Evolutionary conservation across 1,140 invertebrate species (phyloP), one percentile per base, ranked within the genome.

Genomic region (Heliconius eleuchia): DNA sequence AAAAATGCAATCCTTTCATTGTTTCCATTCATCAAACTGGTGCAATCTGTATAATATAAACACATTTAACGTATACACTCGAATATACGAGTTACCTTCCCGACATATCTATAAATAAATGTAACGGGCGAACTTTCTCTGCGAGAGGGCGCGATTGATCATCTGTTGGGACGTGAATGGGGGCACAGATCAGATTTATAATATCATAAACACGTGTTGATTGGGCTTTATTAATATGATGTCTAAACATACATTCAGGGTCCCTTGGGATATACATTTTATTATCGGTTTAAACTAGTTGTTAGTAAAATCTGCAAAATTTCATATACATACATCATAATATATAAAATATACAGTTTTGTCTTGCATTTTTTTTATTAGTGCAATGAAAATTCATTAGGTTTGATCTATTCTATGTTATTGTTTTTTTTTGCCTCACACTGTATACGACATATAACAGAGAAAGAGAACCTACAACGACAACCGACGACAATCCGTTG

Each of bases 51-150:
- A 57, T 23, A 57, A 23, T 60, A 60, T 60, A 60, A 60, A 23
- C n/a, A 60, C 11, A 60, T 23, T 60, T 60, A 11, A 11, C 2
- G n/a, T 60, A 4, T 1, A 3, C 23, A 57, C 3, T 19, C 50
- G 7, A 23, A 23, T 23, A 23, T 23, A 60, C 9, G n/a, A 66
- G 76, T 57, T 55, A 77, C 76, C 80, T 78, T 84, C 83, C 80
- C 74, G 76, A 85, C 80, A 66, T 81, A 81, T 86, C 87, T 92
- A 89, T 91, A 89, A 90, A 88, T 89, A 88, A 80, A 78, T 71
- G 74, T 76, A 80, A 76, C 82, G 73, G 73, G 82, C 85, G 82
- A 27, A 91, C 89, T 92, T 90, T 91, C 89, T 83, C 82, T 79
- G 80, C 76, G 76, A 85, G 82, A 87, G 88, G 86, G 85, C 88